Percentiles rank a stretch among this genome's conserved stretches.
These are phyloP conservation scores for Coptotermes formosanus DNA, from an alignment of 1,140 invertebrate genomes.

Conservation along the genomic window DNA sequence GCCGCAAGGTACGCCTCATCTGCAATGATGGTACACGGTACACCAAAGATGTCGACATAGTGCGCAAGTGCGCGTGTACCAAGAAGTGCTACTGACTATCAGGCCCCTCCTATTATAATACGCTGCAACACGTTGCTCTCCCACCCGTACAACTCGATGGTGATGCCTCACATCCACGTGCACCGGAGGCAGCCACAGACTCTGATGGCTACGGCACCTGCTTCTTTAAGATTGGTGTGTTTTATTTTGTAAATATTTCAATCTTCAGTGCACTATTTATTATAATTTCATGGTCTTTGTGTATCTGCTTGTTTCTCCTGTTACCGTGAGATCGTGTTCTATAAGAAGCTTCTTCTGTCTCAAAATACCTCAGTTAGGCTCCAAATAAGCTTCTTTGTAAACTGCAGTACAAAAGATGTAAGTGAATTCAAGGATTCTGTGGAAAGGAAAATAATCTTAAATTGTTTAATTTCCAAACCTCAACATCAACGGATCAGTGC, in stretches of 20 bases:
- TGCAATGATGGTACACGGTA: constrained; percentile 90
- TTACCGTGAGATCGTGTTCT: constrained; percentile 32
- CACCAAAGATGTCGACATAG: constrained; percentile 93
- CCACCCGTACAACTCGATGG: constrained; percentile 21
- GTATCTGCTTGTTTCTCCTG: constrained; percentile 38
- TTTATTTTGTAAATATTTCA: constrained; percentile 42
- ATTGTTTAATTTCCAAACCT: not conserved
- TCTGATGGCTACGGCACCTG: constrained; percentile 23
- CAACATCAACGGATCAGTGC: too few relatives aligned
- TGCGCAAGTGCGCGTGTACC: constrained; percentile 88
- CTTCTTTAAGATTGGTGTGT: constrained; percentile 30
- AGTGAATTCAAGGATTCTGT: not conserved
- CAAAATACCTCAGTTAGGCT: not conserved
- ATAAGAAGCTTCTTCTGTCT: constrained; percentile 17
- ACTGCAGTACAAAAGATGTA: not conserved
- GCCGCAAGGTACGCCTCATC: constrained; percentile 88
- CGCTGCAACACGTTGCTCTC: constrained; percentile 21
- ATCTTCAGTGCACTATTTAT: constrained; percentile 40
- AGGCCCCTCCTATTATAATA: constrained; percentile 39
- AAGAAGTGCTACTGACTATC: constrained; percentile 72
- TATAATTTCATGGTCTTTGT: constrained; percentile 41
- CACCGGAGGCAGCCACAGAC: not conserved
- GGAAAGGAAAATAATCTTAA: constrained; percentile 13
- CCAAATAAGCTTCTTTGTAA: not conserved
- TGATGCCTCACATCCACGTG: not conserved